A percentile compares a stretch with the other conserved stretches of the same genome.
Evolutionary conservation across 1,140 invertebrate species (phyloP).

Genomic region (Aphidius ervi): DNA sequence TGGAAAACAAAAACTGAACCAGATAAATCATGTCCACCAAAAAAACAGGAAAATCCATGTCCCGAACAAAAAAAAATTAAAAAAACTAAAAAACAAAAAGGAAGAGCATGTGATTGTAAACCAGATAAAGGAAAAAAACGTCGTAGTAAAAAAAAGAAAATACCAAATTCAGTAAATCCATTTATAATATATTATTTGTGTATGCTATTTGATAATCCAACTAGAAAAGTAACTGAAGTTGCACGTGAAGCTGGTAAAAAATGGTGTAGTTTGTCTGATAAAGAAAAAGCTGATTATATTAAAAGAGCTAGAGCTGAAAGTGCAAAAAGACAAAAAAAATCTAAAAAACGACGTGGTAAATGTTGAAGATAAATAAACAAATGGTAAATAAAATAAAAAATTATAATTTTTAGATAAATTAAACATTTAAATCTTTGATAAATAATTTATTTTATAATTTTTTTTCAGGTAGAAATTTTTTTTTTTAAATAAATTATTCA

Average conservation of each 20-base stretch:
- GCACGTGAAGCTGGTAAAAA: conserved; percentile 34
- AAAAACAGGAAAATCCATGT: conserved; percentile 4
- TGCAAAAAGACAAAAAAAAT: conserved; percentile 9
- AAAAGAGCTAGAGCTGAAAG: conserved; percentile 23
- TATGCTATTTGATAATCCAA: conserved; percentile 30
- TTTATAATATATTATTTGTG: conserved; percentile 42
- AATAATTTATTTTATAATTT: neutral
- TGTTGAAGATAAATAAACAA: neutral
- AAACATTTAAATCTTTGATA: neutral
- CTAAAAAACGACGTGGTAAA: neutral
- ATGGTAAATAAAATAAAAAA: neutral
- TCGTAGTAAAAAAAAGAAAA: conserved; percentile 8
- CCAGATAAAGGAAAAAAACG: conserved; percentile 16
- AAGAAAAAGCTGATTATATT: conserved; percentile 31
- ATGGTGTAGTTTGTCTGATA: conserved; percentile 33
- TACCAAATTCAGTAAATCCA: conserved; percentile 29
- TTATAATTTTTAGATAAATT: neutral
- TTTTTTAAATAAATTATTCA: too few species aligned
- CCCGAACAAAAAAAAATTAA: conserved; percentile 1
- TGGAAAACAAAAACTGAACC: conserved; percentile 18
- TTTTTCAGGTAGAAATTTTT: too few species aligned
- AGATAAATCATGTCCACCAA: conserved; percentile 9
- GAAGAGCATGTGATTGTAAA: conserved; percentile 11
- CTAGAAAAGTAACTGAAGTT: conserved; percentile 29
- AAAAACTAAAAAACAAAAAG: conserved; percentile 1